phyloP scores from a whole-genome alignment of 1,140 invertebrate species.

The Trichonephila inaurata region DNA sequence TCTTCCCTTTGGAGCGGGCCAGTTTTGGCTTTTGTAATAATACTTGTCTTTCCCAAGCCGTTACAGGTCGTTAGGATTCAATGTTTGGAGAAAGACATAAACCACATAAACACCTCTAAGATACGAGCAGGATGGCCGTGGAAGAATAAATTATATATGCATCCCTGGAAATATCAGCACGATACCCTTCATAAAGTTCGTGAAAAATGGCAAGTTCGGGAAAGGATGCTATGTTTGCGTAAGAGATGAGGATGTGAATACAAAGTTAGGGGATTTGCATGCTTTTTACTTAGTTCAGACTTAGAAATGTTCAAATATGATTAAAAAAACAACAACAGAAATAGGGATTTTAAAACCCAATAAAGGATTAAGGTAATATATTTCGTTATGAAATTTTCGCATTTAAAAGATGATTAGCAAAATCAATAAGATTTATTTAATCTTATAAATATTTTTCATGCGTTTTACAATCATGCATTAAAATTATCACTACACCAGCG shows the following conservation, averaged over 20 bases:
- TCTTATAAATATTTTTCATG: too few relatives aligned
- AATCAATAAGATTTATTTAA: too few relatives aligned
- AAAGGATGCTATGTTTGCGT: not conserved
- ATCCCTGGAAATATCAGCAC: not conserved
- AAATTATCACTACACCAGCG: too few relatives aligned
- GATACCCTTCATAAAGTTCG: not conserved
- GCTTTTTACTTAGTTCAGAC: too few relatives aligned
- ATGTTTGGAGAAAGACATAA: not conserved
- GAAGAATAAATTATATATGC: not conserved
- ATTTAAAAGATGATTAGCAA: too few relatives aligned
- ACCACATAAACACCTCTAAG: not conserved
- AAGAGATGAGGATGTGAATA: not conserved
- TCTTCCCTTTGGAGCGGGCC: not conserved
- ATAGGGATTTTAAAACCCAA: too few relatives aligned
- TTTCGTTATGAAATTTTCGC: too few relatives aligned
- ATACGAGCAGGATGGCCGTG: not conserved
- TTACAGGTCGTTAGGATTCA: slow-evolving; percentile 19
- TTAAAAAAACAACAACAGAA: too few relatives aligned
- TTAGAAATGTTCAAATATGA: too few relatives aligned
- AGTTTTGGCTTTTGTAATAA: not conserved
- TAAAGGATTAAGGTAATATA: too few relatives aligned
- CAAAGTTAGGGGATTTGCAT: too few relatives aligned
- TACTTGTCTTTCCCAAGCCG: not conserved
- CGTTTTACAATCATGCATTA: too few relatives aligned
- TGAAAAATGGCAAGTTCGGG: not conserved